Evolutionary conservation across 2,888 invertebrate species (phyloP), one percentile per base, ranked within the genome.

Genomic region (Philereme vetulata): DNA sequence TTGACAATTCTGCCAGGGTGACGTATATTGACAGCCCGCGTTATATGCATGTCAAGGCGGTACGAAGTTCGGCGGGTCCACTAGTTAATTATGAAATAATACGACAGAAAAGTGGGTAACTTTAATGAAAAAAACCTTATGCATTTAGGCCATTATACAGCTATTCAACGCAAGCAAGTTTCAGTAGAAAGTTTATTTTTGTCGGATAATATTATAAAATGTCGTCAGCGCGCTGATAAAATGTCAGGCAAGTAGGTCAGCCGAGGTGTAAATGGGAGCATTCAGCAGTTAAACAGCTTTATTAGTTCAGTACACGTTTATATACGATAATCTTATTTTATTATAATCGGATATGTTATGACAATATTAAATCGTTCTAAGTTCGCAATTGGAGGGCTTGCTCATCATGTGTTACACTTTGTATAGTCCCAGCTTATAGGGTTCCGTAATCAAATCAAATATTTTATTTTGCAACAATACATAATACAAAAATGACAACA

Each of bases 201-300:
- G 76, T 73, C 76, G 72, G 70, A 75, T 71, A 65, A 59, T 67
- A 62, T 54, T 77, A 74, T 72, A 74, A 78, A 82, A 80, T 80
- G 77, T 76, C 78, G 74, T 72, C 77, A 72, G 71, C 73, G 68
- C 72, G 53, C 76, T 77, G 76, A 80, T 80, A 84, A 21, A 84
- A 85, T 85, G 82, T 76, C 84, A 83, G 73, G 71, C 68, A 83
- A 84, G 77, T 82, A 81, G 84, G 85, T 85, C 84, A 81, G 70
- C 62, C 69, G 72, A 81, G 77, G 81, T 81, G 81, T 80, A 77
- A 77, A 79, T 72, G 72, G 77, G 72, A 74, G 69, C 72, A 70
- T 62, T 66, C 70, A 76, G 72, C 76, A 74, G 78, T 79, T 78
- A 77, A 81, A 80, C 72, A 51, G 71, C 70, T 80, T 80, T 80